phyloP scores from a whole-genome alignment of 2,888 invertebrate genomes.

The Oxyteleia sp. region DNA sequence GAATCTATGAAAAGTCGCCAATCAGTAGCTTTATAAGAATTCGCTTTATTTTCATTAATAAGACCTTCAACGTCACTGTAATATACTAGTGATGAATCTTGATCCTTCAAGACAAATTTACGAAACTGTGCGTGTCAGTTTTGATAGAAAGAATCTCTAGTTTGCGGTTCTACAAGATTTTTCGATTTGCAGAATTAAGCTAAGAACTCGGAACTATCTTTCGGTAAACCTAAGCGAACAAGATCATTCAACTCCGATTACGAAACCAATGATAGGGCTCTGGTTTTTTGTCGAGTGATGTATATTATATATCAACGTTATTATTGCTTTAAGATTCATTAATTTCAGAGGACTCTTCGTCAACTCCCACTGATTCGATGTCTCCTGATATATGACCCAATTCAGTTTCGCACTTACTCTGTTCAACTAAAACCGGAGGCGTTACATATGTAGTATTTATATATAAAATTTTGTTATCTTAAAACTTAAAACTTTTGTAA shows the following conservation, averaged over 20 bases:
- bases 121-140: conserved; percentile 43
- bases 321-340: conserved; percentile 26
- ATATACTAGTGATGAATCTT: too few species aligned
- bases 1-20: too few species aligned
- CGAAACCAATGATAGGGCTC: conserved; percentile 13
- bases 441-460: too few species aligned
- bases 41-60: too few species aligned
- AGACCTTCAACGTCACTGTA: too few species aligned
- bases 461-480: too few species aligned
- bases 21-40: too few species aligned
- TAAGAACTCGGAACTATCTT: conserved; percentile 43
- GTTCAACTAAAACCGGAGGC: conserved; percentile 21
- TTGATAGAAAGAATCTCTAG: conserved; percentile 51
- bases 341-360: conserved; percentile 18
- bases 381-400: conserved; percentile 4
- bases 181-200: conserved; percentile 64
- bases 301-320: too few species aligned
- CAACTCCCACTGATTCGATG: conserved; percentile 14
- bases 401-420: conserved; percentile 14
- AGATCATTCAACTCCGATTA: conserved; percentile 35
- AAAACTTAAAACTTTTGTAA: too few species aligned
- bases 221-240: conserved; percentile 36
- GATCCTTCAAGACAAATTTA: too few species aligned
- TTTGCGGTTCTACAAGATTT: conserved; percentile 63
- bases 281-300: too few species aligned